Evolutionary conservation across 2,113 vertebrate genomes (phyloP).

Genomic region (Apus apus): DNA sequence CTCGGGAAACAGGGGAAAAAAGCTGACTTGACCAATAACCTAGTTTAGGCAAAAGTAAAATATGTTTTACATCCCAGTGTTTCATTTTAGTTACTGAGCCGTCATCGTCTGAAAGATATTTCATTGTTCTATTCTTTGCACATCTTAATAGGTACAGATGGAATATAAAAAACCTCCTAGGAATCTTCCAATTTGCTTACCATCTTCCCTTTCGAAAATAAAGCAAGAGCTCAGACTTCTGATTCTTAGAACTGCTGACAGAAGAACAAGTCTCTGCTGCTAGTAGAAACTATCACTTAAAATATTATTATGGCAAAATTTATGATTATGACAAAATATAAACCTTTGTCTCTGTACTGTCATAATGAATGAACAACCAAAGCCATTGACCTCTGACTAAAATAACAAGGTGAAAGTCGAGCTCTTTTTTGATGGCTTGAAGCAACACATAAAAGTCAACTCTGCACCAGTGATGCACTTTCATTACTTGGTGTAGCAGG

Average conservation of each 20-base stretch:
- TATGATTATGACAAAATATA: not conserved
- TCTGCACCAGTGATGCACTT: not conserved
- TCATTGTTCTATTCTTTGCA: not conserved
- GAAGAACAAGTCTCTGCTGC: not conserved
- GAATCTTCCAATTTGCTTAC: not conserved
- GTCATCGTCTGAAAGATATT: not conserved
- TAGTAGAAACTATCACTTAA: not conserved
- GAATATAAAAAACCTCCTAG: not conserved
- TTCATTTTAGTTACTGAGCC: not conserved
- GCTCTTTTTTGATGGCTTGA: not conserved
- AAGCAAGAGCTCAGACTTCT: not conserved
- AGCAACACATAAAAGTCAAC: not conserved
- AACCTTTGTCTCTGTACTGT: not conserved
- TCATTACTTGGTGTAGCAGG: not conserved
- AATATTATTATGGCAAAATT: not conserved
- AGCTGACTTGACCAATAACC: not conserved
- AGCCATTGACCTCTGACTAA: not conserved
- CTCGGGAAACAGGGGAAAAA: not conserved
- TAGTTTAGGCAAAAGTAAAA: not conserved
- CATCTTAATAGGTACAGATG: not conserved
- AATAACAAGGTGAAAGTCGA: not conserved
- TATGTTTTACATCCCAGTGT: fast-evolving
- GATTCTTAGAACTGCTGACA: not conserved
- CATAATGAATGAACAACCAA: not conserved
- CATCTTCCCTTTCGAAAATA: not conserved